These are phyloP conservation scores for Ectemnius lituratus DNA, from an alignment of 2,888 invertebrate species.

Conservation along the genomic window DNA sequence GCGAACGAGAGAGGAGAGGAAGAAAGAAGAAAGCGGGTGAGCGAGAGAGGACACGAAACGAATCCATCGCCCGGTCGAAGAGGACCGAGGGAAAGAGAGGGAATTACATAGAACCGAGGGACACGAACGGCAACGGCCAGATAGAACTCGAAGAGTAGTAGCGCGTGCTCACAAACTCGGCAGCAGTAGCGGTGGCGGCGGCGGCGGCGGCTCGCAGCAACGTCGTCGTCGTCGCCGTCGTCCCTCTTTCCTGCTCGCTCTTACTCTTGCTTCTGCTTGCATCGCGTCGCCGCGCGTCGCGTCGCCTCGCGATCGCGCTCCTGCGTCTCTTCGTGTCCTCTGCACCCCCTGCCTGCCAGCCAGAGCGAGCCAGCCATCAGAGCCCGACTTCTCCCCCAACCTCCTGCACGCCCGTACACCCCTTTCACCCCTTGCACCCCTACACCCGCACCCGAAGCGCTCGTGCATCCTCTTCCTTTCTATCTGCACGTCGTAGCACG, in stretches of 20 bases:
- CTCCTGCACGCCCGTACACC: too few species aligned
- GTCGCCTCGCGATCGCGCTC: slow-evolving; percentile 33
- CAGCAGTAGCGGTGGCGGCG: slow-evolving; percentile 55
- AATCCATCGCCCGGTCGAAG: background rate
- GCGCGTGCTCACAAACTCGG: slow-evolving; percentile 65
- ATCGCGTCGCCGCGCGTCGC: slow-evolving; percentile 33
- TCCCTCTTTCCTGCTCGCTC: slow-evolving; percentile 10
- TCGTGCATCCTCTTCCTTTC: too few species aligned
- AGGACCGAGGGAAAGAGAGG: slow-evolving; percentile 31
- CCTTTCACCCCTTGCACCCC: too few species aligned
- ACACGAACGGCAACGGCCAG: slow-evolving; percentile 47
- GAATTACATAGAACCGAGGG: slow-evolving; percentile 34
- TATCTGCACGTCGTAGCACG: background rate
- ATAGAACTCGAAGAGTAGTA: slow-evolving; percentile 65
- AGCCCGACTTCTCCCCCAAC: too few species aligned
- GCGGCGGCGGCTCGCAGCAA: slow-evolving; percentile 19
- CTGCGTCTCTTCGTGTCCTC: slow-evolving; percentile 3
- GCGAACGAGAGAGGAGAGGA: slow-evolving; percentile 29
- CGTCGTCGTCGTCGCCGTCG: slow-evolving; percentile 12
- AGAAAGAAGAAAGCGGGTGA: slow-evolving; percentile 8
- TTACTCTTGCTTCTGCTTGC: slow-evolving; percentile 28
- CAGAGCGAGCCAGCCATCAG: too few species aligned
- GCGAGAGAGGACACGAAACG: slow-evolving; percentile 24
- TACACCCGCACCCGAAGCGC: too few species aligned
- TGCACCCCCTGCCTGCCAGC: background rate